These are phyloP conservation scores for Eonycteris spelaea DNA, from an alignment of 2,113 vertebrate species.

Conservation along the genomic window DNA sequence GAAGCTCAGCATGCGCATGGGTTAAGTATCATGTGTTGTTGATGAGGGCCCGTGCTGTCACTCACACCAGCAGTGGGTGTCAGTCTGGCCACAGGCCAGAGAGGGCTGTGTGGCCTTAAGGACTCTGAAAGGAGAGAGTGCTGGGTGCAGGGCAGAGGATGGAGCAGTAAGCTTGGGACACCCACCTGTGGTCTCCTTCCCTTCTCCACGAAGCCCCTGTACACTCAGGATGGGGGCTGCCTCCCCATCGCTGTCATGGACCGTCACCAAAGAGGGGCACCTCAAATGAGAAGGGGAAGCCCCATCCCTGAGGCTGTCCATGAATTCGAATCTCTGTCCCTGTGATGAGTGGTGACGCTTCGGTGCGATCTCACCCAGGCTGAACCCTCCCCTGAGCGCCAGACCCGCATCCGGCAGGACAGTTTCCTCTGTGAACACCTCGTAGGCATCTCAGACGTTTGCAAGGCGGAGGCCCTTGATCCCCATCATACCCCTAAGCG, in stretches of 20 bases:
- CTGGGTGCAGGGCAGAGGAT: too few species aligned
- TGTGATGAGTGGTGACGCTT: neutral
- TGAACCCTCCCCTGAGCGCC: neutral
- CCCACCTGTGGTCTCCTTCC: neutral
- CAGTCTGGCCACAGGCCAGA: neutral
- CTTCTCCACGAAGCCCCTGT: rapidly evolving
- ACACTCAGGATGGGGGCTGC: too few species aligned
- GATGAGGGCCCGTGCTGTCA: neutral
- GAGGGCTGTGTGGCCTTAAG: neutral
- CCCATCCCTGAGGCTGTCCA: neutral
- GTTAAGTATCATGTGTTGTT: neutral
- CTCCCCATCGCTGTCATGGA: neutral
- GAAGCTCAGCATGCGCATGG: neutral
- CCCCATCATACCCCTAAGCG: too few species aligned
- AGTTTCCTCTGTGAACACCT: neutral
- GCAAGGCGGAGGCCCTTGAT: neutral
- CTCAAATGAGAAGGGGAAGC: neutral
- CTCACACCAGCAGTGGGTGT: too few species aligned
- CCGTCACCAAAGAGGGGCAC: neutral
- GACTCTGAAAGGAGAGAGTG: neutral
- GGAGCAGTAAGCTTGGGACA: neutral
- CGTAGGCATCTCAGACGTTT: neutral
- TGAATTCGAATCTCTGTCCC: neutral
- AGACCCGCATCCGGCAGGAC: too few species aligned
- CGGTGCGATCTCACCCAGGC: neutral